Percentiles rank a stretch among this genome's conserved stretches.
Evolutionary conservation across 1,140 invertebrate species (phyloP).

Genomic region (Ephestia elutella): DNA sequence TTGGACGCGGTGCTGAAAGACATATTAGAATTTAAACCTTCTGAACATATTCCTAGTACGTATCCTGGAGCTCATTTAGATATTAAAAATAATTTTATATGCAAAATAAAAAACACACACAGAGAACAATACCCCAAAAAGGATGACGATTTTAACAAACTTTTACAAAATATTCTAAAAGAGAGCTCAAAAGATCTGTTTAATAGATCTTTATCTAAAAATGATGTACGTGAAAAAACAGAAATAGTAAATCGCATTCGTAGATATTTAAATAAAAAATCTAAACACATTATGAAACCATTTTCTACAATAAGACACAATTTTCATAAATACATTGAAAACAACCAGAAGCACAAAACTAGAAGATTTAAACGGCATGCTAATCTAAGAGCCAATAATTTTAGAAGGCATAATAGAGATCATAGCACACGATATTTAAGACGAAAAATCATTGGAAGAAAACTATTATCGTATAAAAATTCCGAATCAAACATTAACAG

Average conservation of each 20-base stretch:
- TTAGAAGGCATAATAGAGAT: not conserved
- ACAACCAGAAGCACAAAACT: conserved; percentile 20
- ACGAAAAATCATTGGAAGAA: conserved; percentile 15
- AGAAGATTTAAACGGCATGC: conserved; percentile 15
- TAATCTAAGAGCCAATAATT: conserved; percentile 5
- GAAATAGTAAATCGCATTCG: conserved; percentile 53
- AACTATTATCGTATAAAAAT: conserved; percentile 19
- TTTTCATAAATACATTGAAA: conserved; percentile 23
- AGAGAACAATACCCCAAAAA: conserved; percentile 12
- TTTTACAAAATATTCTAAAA: conserved; percentile 19
- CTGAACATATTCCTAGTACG: conserved; percentile 32
- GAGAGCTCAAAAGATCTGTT: conserved; percentile 23
- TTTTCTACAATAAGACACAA: conserved; percentile 28
- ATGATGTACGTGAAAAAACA: conserved; percentile 28
- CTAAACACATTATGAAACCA: conserved; percentile 28
- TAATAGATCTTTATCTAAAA: conserved; percentile 17
- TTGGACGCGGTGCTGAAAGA: conserved; percentile 81
- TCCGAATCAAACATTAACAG: conserved; percentile 1
- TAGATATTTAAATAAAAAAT: conserved; percentile 46
- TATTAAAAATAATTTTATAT: conserved; percentile 37
- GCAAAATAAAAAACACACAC: conserved; percentile 17
- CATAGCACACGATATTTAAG: not conserved
- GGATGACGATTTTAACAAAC: conserved; percentile 16
- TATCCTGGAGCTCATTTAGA: conserved; percentile 60
- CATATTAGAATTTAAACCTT: conserved; percentile 75